Conservation (phyloP, 2,888 invertebrate genomes). For the Plemyria rubiginata region DNA sequence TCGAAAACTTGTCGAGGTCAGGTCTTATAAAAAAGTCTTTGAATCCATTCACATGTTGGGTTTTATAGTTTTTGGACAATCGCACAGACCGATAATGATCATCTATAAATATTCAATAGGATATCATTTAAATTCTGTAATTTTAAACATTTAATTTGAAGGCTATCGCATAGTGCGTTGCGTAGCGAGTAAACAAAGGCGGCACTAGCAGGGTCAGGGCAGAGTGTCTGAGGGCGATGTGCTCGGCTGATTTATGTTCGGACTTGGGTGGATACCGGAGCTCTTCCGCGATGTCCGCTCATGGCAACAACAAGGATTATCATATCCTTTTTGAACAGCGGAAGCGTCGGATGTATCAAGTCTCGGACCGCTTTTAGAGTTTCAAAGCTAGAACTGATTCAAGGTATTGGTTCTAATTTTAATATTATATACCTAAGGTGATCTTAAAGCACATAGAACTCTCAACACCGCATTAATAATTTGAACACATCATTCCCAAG, state of each 20-base stretch:
- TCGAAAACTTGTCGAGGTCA: slow-evolving; percentile 72
- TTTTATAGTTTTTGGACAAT: slow-evolving; percentile 55
- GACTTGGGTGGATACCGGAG: slow-evolving; percentile 64
- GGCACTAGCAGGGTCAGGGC: slow-evolving; percentile 63
- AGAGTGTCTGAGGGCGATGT: slow-evolving; percentile 67
- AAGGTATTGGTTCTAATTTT: background rate
- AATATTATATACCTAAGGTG: background rate
- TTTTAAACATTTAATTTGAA: slow-evolving; percentile 60
- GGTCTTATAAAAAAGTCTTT: slow-evolving; percentile 57
- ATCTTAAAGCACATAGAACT: background rate
- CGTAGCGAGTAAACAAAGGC: slow-evolving; percentile 68
- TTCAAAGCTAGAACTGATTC: background rate
- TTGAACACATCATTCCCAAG: slow-evolving; percentile 50
- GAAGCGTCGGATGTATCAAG: slow-evolving; percentile 15
- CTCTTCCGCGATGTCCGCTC: slow-evolving; percentile 78
- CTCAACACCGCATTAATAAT: slow-evolving; percentile 51
- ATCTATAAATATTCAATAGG: slow-evolving; percentile 56
- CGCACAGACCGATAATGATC: slow-evolving; percentile 48
- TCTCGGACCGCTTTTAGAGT: background rate
- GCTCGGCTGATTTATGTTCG: slow-evolving; percentile 75
- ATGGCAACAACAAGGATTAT: slow-evolving; percentile 66
- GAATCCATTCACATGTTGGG: slow-evolving; percentile 61
- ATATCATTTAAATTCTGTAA: slow-evolving; percentile 55
- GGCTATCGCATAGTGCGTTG: slow-evolving; percentile 61
- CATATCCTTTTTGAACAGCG: slow-evolving; percentile 37